Evolutionary conservation across 2,888 invertebrate genomes (phyloP).

Genomic region (Orthosia gothica): DNA sequence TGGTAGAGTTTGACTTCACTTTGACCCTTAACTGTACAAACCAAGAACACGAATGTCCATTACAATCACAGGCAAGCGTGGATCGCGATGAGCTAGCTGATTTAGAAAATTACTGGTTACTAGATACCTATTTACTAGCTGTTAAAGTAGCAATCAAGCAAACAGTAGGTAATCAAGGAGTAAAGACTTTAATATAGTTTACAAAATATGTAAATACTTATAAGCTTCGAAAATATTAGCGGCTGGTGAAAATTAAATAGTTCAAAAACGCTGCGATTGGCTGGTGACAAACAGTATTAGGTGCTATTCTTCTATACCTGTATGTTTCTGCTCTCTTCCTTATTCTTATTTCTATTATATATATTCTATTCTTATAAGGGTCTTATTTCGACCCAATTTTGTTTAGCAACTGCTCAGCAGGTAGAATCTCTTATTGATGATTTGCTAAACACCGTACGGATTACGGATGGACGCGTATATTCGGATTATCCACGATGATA

Average conservation of each 20-base stretch:
- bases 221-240: neutral
- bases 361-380: neutral
- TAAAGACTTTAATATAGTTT: conserved; percentile 9
- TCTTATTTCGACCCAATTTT: too few relatives aligned
- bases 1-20: too few relatives aligned
- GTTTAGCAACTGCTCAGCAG: too few relatives aligned
- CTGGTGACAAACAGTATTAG: conserved; percentile 1
- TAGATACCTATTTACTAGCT: neutral
- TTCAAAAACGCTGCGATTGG: neutral
- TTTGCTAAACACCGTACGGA: too few relatives aligned
- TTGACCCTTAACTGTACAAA: too few relatives aligned
- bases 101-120: conserved; percentile 3
- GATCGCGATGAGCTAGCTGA: neutral
- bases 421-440: too few relatives aligned
- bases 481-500: neutral
- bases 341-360: too few relatives aligned
- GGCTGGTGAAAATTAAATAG: neutral
- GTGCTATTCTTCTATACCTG: neutral
- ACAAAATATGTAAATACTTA: neutral
- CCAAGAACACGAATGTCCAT: too few relatives aligned
- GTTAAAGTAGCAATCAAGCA: neutral
- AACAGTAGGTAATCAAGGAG: neutral
- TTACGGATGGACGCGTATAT: too few relatives aligned
- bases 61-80: neutral
- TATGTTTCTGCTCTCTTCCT: neutral